Conservation (phyloP, 2,888 invertebrate genomes). For the Caenorhabditis zanzibari region DNA sequence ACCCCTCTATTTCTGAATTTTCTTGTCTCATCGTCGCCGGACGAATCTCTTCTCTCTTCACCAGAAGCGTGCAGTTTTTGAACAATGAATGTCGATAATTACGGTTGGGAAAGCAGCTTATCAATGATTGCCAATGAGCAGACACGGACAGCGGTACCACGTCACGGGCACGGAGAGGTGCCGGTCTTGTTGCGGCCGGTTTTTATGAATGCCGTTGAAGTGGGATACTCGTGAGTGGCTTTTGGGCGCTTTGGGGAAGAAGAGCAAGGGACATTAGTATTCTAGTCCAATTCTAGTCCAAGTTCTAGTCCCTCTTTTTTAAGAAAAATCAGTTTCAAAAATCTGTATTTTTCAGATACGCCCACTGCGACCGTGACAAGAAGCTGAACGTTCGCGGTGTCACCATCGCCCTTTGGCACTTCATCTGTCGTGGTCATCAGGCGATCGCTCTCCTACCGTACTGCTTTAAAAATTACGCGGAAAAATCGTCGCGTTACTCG, state of each 20-base stretch:
- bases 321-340: no score
- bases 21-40: not conserved
- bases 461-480: conserved; percentile 76
- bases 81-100: conserved; percentile 59
- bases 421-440: conserved; percentile 76
- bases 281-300: no score
- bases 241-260: not conserved
- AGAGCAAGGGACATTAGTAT: no score
- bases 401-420: conserved; percentile 77
- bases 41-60: not conserved
- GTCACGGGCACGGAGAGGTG: conserved; percentile 38
- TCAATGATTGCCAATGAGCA: conserved; percentile 64
- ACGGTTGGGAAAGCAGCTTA: conserved; percentile 62
- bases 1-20: conserved; percentile 9
- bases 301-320: no score
- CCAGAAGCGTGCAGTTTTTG: conserved; percentile 23
- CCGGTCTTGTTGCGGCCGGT: conserved; percentile 68
- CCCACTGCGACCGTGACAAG: conserved; percentile 73
- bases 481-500: conserved; percentile 72
- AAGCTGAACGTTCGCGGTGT: conserved; percentile 74
- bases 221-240: conserved; percentile 73
- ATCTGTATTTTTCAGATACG: conserved; percentile 44
- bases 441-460: conserved; percentile 75
- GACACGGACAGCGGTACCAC: conserved; percentile 45
- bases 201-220: conserved; percentile 76